Evolutionary conservation across 1,140 invertebrate genomes (phyloP).

Genomic region (Parapsyche elsis): DNA sequence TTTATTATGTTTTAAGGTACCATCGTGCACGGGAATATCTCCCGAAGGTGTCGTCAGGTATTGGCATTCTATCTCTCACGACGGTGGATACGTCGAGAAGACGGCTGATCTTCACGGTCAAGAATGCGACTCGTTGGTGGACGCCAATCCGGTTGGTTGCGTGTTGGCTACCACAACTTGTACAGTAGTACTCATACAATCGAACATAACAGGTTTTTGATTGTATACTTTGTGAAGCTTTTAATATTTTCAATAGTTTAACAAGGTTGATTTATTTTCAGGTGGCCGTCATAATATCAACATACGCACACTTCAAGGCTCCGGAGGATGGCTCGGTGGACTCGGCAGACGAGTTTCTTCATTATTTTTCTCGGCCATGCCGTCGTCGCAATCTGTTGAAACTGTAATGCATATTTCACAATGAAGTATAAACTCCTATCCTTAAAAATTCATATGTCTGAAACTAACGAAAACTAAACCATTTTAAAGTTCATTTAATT

Average conservation of each 20-base stretch:
- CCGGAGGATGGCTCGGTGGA: conserved; percentile 89
- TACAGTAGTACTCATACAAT: conserved; percentile 82
- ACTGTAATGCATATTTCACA: conserved; percentile 69
- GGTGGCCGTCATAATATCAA: conserved; percentile 75
- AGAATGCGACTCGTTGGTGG: conserved; percentile 83
- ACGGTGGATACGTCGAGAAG: conserved; percentile 85
- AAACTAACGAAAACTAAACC: too few species aligned
- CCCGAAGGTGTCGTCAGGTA: conserved; percentile 92
- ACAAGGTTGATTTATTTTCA: conserved; percentile 42
- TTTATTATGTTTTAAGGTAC: conserved; percentile 65
- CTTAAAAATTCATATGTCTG: background rate
- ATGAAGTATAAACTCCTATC: background rate
- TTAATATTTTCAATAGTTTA: conserved; percentile 42
- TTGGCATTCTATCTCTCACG: conserved; percentile 91
- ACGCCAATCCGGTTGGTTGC: conserved; percentile 78
- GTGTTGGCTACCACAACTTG: conserved; percentile 92
- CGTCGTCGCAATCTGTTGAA: conserved; percentile 76
- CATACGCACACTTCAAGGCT: conserved; percentile 78
- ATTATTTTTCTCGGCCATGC: conserved; percentile 87
- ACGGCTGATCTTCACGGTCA: conserved; percentile 85
- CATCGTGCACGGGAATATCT: conserved; percentile 91
- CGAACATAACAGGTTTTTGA: conserved; percentile 57
- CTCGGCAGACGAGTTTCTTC: conserved; percentile 86
- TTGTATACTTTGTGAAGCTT: background rate
- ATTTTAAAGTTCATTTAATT: too few species aligned